These are phyloP conservation scores for Poecile montanus DNA, from an alignment of 2,797 vertebrate genomes.

Conservation along the genomic window DNA sequence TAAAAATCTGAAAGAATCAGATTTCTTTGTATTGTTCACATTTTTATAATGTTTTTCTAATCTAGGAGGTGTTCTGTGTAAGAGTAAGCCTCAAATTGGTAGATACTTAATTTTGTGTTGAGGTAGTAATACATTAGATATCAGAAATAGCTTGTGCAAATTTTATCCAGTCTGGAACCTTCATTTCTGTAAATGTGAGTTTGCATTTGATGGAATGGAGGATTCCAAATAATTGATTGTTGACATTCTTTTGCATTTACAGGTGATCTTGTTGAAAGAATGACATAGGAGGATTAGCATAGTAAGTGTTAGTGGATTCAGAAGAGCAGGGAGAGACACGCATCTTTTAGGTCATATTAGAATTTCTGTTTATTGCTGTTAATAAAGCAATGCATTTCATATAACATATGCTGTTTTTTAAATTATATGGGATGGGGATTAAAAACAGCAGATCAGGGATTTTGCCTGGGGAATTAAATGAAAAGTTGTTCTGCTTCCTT, in stretches of 20 bases:
- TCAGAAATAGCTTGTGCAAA: not conserved
- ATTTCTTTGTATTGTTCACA: not conserved
- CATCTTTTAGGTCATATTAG: not conserved
- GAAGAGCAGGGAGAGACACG: not conserved
- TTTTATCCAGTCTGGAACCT: not conserved
- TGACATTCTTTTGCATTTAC: constrained; percentile 23
- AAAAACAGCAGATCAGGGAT: not conserved
- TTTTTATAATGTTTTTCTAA: not conserved
- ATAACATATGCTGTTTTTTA: not conserved
- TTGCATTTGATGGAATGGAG: not conserved
- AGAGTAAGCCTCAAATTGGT: not conserved
- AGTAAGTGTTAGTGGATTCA: constrained; percentile 15
- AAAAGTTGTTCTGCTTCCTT: not conserved
- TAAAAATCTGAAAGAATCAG: not conserved
- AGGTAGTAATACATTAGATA: not conserved
- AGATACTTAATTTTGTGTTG: not conserved
- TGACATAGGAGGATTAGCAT: constrained; percentile 8
- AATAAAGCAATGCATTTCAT: not conserved
- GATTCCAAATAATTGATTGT: not conserved
- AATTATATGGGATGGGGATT: not conserved
- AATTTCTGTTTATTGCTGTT: constrained; percentile 21
- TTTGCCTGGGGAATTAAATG: not conserved
- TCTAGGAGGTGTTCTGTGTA: not conserved
- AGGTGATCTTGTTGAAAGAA: constrained; percentile 11
- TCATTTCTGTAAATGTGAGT: not conserved